Evolutionary conservation across 2,888 invertebrate genomes (phyloP), one percentile per base, ranked within the genome.

Genomic region (Andrena minutula): DNA sequence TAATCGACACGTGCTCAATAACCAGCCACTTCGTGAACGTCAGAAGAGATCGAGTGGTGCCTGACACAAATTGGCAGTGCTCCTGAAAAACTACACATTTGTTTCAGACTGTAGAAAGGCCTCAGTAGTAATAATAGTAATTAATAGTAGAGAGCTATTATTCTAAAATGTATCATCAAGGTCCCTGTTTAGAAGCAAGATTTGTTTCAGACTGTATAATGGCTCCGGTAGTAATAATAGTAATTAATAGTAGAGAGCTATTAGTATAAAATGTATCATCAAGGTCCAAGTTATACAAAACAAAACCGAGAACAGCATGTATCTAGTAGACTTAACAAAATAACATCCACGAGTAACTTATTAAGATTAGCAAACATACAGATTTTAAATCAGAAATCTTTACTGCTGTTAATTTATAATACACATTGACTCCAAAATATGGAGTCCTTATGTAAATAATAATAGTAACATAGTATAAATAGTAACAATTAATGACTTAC

Each of bases 1-100:
- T 53, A 35, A 69, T 69, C 56, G 68, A 35, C 23, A 56, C 16
- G 26, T 35, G n/a, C 56, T 69, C 56, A 16, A n/a, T 41, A 56
- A 69, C 56, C 7, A 49, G 32, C 26, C 35, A 69, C n/a, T 41
- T 69, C 10, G 23, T n/a, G 56, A 56, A 10, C 26, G 10, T 26
- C 60, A 20, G 30, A 60, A n/a, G 30, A 30, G 30, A 60, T 60
- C 60, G n/a, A 60, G n/a, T 16, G 60, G 30, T n/a, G n/a, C n/a
- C 60, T 30, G 60, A 60, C 60, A 60, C 30, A 32, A 60, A 32
- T 60, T 12, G 60, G n/a, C 30, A 60, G 30, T 32, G 30, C 30
- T n/a, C 28, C 41, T 28, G 7, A 60, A 26, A 60, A 60, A n/a
- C 30, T 28, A 32, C 30, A 7, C n/a, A 5, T 30, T 32, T 30